A percentile compares a stretch with the other conserved stretches of the same genome.
These are phyloP conservation scores for Laterallus jamaicensis DNA, from an alignment of 2,113 vertebrate genomes.

Conservation along the genomic window DNA sequence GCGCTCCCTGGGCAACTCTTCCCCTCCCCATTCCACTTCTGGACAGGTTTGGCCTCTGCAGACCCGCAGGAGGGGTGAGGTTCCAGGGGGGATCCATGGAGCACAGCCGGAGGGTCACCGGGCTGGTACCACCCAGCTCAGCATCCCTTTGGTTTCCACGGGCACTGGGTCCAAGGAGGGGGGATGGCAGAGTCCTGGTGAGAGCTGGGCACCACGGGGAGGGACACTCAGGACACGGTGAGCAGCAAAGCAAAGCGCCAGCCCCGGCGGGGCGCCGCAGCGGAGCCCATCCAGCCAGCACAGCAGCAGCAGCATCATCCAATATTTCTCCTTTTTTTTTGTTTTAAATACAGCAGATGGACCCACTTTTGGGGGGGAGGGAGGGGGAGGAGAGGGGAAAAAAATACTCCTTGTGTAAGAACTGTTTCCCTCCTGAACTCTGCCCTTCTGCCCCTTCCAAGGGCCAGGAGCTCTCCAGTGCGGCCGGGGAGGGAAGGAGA, in stretches of 20 bases:
- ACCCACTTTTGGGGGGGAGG: background rate
- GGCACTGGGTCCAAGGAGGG: background rate
- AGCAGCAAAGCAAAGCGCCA: constrained; percentile 1
- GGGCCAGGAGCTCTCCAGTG: constrained; percentile 45
- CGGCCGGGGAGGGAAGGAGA: constrained; percentile 50
- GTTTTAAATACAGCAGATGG: background rate
- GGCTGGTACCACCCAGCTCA: fast-evolving
- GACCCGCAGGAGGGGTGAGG: background rate
- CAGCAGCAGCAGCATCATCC: background rate
- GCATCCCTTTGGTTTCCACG: background rate
- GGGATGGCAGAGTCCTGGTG: background rate
- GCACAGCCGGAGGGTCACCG: background rate
- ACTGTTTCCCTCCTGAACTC: background rate
- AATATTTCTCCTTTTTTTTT: background rate
- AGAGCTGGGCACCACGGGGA: background rate
- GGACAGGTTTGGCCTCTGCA: background rate
- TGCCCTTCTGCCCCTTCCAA: constrained; percentile 6
- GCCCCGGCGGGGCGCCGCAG: background rate
- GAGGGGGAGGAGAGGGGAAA: too few species aligned
- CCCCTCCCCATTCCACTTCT: background rate
- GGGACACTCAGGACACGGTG: background rate
- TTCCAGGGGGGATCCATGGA: too few species aligned
- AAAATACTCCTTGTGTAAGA: background rate
- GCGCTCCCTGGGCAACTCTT: fast-evolving
- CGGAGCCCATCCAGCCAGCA: background rate